Conservation (phyloP, 2,113 vertebrate genomes). For the Perognathus longimembris region DNA sequence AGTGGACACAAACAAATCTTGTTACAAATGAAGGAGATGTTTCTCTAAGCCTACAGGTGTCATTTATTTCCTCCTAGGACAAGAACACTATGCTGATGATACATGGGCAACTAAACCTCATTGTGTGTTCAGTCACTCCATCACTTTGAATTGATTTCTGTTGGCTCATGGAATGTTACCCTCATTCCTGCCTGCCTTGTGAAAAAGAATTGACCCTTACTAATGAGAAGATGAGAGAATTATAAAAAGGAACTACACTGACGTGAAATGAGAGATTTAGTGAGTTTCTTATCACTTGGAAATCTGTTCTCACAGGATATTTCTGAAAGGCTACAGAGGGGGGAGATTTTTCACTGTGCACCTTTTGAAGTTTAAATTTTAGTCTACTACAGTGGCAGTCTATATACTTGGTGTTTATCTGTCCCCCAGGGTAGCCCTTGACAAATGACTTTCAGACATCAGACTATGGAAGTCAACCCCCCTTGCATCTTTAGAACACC, state of each 20-base stretch:
- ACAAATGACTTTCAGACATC: neutral
- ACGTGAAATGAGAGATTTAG: conserved; percentile 53
- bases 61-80: conserved; percentile 82
- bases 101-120: conserved; percentile 80
- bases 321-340: neutral
- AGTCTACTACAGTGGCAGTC: neutral
- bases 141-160: conserved; percentile 84
- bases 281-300: conserved; percentile 16
- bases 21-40: conserved; percentile 82
- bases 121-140: conserved; percentile 82
- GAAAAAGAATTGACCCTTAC: conserved; percentile 85
- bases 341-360: neutral
- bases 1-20: conserved; percentile 82
- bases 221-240: conserved; percentile 80
- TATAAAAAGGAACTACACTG: conserved; percentile 75
- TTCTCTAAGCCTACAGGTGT: conserved; percentile 82
- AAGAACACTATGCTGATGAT: conserved; percentile 84
- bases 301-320: neutral
- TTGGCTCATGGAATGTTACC: conserved; percentile 85
- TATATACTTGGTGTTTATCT: neutral
- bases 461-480: neutral
- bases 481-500: neutral
- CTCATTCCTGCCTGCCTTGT: conserved; percentile 84
- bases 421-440: too few relatives aligned
- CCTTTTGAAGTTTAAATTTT: neutral